Conservation (phyloP, 1,140 invertebrate genomes). For the Teleopsis dalmanni region DNA sequence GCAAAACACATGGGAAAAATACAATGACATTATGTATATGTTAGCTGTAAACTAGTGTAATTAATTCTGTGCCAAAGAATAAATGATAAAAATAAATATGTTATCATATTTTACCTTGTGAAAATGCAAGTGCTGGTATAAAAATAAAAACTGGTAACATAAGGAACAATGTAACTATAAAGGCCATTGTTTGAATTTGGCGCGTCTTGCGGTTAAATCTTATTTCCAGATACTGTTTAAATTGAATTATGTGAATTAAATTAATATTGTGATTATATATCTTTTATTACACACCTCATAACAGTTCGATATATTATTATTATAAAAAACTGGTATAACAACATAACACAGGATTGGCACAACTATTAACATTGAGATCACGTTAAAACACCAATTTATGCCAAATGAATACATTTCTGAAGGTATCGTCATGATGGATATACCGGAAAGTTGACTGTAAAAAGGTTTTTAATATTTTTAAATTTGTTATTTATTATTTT, state of each 20-base stretch:
- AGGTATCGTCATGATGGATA: constrained; percentile 68
- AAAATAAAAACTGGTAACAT: constrained; percentile 38
- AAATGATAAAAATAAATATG: neutral
- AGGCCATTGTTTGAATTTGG: constrained; percentile 55
- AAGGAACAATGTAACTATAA: constrained; percentile 45
- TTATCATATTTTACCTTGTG: constrained; percentile 52
- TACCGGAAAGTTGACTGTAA: constrained; percentile 69
- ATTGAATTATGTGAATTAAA: constrained; percentile 8
- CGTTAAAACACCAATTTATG: constrained; percentile 57
- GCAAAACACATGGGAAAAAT: neutral
- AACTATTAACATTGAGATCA: constrained; percentile 57
- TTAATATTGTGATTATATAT: neutral
- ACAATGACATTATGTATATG: neutral
- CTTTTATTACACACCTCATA: constrained; percentile 59
- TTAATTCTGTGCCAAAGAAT: neutral
- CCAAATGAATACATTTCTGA: constrained; percentile 74
- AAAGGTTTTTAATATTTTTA: too few species aligned
- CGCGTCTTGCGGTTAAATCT: constrained; percentile 56
- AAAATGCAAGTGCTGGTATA: constrained; percentile 67
- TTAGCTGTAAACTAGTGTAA: neutral
- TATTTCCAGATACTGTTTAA: constrained; percentile 60
- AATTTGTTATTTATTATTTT: neutral
- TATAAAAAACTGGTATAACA: constrained; percentile 76
- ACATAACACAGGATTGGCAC: constrained; percentile 58
- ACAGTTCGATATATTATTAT: constrained; percentile 67